Percentiles rank a stretch among this genome's conserved stretches.
Conservation (phyloP, 2,888 invertebrate genomes). For the Callyntrura guangdongensis region DNA sequence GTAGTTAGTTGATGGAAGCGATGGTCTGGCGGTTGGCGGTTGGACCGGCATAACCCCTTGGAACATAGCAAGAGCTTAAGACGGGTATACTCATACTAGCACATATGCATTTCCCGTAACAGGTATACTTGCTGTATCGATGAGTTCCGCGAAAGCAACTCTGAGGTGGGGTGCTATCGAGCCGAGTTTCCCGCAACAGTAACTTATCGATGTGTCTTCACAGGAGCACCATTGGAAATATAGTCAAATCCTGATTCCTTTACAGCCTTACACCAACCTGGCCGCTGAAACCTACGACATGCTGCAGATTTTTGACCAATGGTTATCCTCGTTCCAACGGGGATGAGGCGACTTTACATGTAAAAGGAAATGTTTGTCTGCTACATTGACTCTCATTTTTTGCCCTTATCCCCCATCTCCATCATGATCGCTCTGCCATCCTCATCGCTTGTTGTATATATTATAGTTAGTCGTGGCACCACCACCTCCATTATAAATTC, state of each 20-base stretch:
- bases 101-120: constrained; percentile 68
- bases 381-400: constrained; percentile 63
- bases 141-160: constrained; percentile 30
- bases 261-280: constrained; percentile 49
- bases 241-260: constrained; percentile 73
- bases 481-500: constrained; percentile 78
- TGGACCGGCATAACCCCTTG: constrained; percentile 67
- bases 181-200: constrained; percentile 69
- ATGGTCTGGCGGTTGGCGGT: constrained; percentile 37
- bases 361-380: constrained; percentile 77
- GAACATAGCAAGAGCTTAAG: constrained; percentile 77
- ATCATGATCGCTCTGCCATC: constrained; percentile 63
- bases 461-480: constrained; percentile 39
- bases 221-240: constrained; percentile 63
- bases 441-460: constrained; percentile 49
- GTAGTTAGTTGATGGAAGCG: constrained; percentile 46
- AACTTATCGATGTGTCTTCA: constrained; percentile 43
- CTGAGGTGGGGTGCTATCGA: constrained; percentile 16
- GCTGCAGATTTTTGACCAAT: constrained; percentile 68
- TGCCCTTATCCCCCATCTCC: constrained; percentile 72
- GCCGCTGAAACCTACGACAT: constrained; percentile 79
- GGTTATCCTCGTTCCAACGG: constrained; percentile 54
- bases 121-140: constrained; percentile 49
- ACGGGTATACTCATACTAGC: constrained; percentile 67
- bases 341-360: constrained; percentile 69